Base-by-base conservation (phyloP, 2,888 invertebrate species). In the Megamerina dolium region DNA sequence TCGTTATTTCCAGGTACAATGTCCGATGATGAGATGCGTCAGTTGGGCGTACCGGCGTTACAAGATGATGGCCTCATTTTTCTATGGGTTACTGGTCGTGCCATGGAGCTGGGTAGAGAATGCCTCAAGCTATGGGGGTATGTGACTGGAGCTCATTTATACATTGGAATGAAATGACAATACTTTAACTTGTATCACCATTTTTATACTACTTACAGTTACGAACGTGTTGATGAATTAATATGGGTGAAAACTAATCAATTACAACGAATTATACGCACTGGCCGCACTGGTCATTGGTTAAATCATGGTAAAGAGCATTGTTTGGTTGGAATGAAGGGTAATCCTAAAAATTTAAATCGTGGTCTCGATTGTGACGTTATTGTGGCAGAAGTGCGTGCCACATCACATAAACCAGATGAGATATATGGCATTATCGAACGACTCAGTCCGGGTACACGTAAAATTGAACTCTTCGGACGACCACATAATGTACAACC, bases 221-320 rank as follows among this genome's bases (percentile, higher is more conserved):
- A 97, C 64, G 90, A 93, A 62, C 78, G 95, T 36, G 91, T 94
- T 3, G 96, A 97, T 66, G 97, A 97, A 68, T 80, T 97, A 30
- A 96, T 97, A 59, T 97, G 97, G 97, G 96, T 97, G 41, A 97
- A 97, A 74, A 97, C 96, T 0, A 97, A 97, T 73, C 97, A 97
- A 66, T 73, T 97, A 47, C 97, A 97, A 68, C 75, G 96, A 46
- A 96, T 97, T 58, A 97, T 97, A 58, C 77, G 96, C 21, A 97
- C 97, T 0, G 97, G 97, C 0, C 77, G 96, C 41, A 96, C 96
- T 0, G 96, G 97, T 0, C 97, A 97, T 72, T 97, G 97, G 97
- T 75, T 97, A 19, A 97, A 97, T 71, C 97, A 97, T 67, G 97
- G 96, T 18, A 97, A 97, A 69, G 96, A 97, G 64, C 96, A 97